Conservation (phyloP, 2,113 vertebrate genomes). For the Brachypodius melanocephalos region DNA sequence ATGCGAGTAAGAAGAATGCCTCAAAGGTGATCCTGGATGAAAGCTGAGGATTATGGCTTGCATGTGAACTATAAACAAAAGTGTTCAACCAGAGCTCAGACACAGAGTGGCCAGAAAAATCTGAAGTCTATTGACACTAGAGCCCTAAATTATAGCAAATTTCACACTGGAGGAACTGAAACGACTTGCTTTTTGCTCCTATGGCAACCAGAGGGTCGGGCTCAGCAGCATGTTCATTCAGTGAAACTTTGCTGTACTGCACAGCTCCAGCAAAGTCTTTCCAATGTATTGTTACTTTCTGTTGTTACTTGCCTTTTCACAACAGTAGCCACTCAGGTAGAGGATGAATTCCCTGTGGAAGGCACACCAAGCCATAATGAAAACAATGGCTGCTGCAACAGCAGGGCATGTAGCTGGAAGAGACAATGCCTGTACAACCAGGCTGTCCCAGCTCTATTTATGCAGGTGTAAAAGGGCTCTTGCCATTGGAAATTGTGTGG, state of each 20-base stretch:
- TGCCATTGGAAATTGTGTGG: slow-evolving; percentile 32
- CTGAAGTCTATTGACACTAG: not conserved
- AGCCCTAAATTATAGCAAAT: not conserved
- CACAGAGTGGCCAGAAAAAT: not conserved
- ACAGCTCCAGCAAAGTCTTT: not conserved
- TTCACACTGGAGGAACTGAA: not conserved
- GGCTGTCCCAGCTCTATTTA: slow-evolving; percentile 50
- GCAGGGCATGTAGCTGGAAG: not conserved
- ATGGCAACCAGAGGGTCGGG: not conserved
- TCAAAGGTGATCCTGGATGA: not conserved
- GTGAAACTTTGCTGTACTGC: not conserved
- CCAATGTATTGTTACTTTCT: not conserved
- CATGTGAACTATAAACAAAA: not conserved
- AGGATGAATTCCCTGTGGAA: not conserved
- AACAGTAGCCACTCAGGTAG: not conserved
- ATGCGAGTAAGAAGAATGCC: not conserved
- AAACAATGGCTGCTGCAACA: slow-evolving; percentile 14
- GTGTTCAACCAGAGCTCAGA: not conserved
- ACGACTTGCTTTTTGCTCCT: not conserved
- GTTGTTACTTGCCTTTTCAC: not conserved
- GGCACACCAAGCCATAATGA: not conserved
- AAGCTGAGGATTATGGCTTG: not conserved
- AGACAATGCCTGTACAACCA: slow-evolving; percentile 4
- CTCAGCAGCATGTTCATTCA: not conserved
- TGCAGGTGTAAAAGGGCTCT: slow-evolving; percentile 58